Percentiles rank a stretch among this genome's conserved stretches.
Conservation (phyloP, 2,113 vertebrate genomes). For the Acrocephalus kingi region DNA sequence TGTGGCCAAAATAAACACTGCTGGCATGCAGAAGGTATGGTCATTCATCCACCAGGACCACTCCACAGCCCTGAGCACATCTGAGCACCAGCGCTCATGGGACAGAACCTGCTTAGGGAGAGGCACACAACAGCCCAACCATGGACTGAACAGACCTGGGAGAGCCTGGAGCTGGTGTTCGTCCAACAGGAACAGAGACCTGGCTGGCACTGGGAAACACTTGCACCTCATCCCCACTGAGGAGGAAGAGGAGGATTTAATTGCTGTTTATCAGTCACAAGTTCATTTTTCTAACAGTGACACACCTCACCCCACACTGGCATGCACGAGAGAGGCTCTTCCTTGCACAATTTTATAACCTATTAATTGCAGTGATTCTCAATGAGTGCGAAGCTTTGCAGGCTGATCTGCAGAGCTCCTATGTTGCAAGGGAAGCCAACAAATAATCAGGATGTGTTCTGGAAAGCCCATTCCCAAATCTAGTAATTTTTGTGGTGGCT, state of each 20-base stretch:
- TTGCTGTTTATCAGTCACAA: background rate
- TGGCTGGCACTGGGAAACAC: background rate
- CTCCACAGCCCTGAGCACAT: fast-evolving
- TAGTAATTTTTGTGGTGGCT: background rate
- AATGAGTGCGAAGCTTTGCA: background rate
- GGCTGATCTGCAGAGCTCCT: background rate
- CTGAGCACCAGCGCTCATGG: fast-evolving
- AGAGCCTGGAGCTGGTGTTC: background rate
- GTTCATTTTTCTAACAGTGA: background rate
- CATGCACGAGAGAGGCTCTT: fast-evolving
- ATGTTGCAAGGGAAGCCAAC: background rate
- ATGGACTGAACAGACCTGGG: background rate
- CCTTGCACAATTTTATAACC: background rate
- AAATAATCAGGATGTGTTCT: background rate
- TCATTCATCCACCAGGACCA: background rate
- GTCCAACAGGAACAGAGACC: background rate
- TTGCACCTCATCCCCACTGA: fast-evolving
- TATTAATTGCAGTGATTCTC: background rate
- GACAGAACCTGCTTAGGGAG: background rate
- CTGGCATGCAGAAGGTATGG: background rate
- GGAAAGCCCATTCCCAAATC: background rate
- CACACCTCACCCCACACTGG: background rate
- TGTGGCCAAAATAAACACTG: background rate
- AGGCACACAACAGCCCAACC: background rate
- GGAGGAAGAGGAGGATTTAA: background rate